Evolutionary conservation across 2,888 invertebrate genomes (phyloP).

Genomic region (Vannuccia rotundouncinata): DNA sequence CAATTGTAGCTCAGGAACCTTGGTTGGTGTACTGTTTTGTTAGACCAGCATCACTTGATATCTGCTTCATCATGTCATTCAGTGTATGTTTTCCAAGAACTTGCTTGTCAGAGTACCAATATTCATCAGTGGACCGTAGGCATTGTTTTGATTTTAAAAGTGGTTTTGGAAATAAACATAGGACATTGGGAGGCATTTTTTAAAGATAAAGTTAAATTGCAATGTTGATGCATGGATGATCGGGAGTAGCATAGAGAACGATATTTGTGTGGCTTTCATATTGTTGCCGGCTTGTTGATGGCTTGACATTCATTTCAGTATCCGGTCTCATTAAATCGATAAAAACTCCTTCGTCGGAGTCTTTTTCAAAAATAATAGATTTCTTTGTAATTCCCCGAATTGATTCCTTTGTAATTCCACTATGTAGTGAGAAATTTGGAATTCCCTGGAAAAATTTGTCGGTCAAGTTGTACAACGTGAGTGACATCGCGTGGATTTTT

Average conservation of each 20-base stretch:
- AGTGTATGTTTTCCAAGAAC: no score
- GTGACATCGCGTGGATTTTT: no score
- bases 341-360: background rate
- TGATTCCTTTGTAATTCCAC: no score
- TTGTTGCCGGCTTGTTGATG: background rate
- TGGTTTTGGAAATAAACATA: background rate
- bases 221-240: background rate
- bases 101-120: background rate
- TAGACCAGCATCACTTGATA: no score
- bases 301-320: background rate
- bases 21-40: no score
- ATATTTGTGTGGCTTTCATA: background rate
- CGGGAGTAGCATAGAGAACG: background rate
- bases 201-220: background rate
- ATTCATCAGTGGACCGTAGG: background rate
- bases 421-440: no score
- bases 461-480: no score
- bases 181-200: background rate
- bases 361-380: background rate
- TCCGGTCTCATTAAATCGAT: background rate
- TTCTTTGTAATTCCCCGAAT: background rate
- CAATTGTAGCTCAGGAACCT: no score
- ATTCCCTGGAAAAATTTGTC: no score
- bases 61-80: no score
- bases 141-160: background rate